A percentile compares a stretch with the other conserved stretches of the same genome.
These are phyloP conservation scores for Malurus splendens DNA, from an alignment of 2,797 vertebrate species.

Conservation along the genomic window DNA sequence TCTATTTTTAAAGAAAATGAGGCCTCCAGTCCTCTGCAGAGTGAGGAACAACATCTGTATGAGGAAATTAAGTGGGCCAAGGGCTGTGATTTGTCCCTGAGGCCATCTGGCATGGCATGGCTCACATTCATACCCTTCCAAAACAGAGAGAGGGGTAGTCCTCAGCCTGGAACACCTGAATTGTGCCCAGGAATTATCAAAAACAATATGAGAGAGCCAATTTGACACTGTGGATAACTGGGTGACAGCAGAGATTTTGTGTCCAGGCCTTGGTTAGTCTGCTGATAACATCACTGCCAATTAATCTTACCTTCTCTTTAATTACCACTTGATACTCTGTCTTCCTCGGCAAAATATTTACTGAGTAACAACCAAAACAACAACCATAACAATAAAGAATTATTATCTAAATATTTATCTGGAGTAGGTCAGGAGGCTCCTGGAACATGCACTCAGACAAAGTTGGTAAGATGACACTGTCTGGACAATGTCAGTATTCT, in stretches of 20 bases:
- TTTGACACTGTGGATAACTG: not conserved
- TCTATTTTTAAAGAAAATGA: slow-evolving; percentile 6
- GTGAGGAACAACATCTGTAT: not conserved
- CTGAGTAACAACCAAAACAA: not conserved
- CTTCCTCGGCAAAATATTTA: not conserved
- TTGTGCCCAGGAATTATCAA: not conserved
- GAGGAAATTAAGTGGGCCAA: not conserved
- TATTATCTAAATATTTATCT: not conserved
- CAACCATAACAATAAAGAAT: not conserved
- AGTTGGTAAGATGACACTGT: not conserved
- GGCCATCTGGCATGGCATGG: not conserved
- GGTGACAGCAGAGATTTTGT: not conserved
- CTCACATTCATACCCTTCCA: not conserved
- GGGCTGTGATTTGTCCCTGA: not conserved
- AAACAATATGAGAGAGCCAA: not conserved
- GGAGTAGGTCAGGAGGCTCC: not conserved
- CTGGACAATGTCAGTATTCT: not conserved
- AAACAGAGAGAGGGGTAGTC: not conserved
- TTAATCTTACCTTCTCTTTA: not conserved
- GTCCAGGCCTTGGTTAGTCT: not conserved
- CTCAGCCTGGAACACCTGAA: not conserved
- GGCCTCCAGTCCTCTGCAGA: not conserved
- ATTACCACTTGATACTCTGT: not conserved
- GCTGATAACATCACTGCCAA: not conserved
- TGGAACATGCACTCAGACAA: not conserved